These are phyloP conservation scores for Protaetia brevitarsis DNA, from an alignment of 1,140 invertebrate species.

Conservation along the genomic window DNA sequence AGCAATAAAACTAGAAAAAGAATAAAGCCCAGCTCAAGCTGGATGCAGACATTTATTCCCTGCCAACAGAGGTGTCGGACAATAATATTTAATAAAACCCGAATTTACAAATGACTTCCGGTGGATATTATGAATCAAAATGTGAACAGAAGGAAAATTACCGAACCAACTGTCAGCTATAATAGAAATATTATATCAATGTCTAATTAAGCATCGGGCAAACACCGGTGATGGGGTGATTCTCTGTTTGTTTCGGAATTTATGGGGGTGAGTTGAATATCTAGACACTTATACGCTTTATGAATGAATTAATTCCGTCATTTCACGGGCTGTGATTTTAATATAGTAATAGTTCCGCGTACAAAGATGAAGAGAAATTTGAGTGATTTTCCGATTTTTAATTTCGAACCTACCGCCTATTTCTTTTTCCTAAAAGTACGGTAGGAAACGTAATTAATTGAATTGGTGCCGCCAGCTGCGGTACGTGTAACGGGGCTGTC, in stretches of 20 bases:
- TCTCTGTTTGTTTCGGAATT: background rate
- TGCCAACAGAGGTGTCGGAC: slow-evolving; percentile 21
- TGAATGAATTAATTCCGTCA: background rate
- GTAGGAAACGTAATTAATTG: slow-evolving; percentile 4
- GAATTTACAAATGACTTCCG: slow-evolving; percentile 29
- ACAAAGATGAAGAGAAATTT: background rate
- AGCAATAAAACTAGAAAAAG: no score
- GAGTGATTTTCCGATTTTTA: background rate
- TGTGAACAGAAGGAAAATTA: background rate
- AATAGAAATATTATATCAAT: slow-evolving; percentile 30
- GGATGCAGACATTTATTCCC: no score
- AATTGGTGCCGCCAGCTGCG: slow-evolving; percentile 6
- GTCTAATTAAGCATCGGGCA: slow-evolving; percentile 11
- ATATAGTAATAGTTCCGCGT: background rate
- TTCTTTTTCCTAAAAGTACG: background rate
- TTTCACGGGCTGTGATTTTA: background rate
- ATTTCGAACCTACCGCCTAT: background rate
- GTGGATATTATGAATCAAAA: background rate
- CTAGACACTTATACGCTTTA: no score
- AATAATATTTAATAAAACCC: slow-evolving; percentile 29
- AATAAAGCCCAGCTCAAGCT: no score
- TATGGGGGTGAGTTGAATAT: no score
- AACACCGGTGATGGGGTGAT: background rate
- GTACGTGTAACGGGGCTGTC: background rate
- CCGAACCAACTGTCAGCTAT: slow-evolving; percentile 20